A percentile compares a stretch with the other conserved stretches of the same genome.
Evolutionary conservation across 37 sponge, comb jelly and placozoan species (phyloP).

Genomic region (Hormiphora californensis): DNA sequence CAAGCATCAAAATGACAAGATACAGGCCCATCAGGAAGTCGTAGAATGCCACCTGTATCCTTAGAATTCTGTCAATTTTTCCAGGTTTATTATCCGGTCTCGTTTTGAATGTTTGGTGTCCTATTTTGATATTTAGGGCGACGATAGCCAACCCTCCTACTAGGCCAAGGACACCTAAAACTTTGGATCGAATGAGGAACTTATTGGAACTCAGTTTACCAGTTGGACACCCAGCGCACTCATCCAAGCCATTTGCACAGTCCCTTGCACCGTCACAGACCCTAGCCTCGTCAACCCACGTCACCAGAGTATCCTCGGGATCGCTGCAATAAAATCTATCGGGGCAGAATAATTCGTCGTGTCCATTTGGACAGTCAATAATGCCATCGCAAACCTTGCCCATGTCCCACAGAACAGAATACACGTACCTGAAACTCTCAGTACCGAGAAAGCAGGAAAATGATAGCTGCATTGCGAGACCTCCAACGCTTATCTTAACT

Average conservation of each 20-base stretch:
- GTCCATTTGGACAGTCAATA: not conserved
- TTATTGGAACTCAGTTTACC: not conserved
- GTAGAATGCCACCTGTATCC: not conserved
- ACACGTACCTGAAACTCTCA: too few relatives aligned
- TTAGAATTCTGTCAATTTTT: not conserved
- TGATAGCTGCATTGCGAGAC: too few relatives aligned
- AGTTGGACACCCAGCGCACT: not conserved
- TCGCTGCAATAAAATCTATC: not conserved
- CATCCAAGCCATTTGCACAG: conserved; percentile 26
- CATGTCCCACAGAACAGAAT: too few relatives aligned
- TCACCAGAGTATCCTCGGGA: not conserved
- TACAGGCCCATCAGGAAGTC: conserved; percentile 39
- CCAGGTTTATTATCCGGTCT: not conserved
- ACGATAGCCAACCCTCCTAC: not conserved
- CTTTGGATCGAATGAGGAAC: not conserved
- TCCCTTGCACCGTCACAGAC: conserved; percentile 17
- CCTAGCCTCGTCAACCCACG: not conserved
- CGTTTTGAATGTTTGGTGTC: not conserved
- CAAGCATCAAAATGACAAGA: not conserved
- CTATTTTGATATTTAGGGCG: not conserved
- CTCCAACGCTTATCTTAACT: too few relatives aligned
- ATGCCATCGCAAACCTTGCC: conserved; percentile 38
- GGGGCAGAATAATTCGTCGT: not conserved
- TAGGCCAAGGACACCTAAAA: not conserved
- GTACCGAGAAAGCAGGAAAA: too few relatives aligned